Evolutionary conservation across 2,113 vertebrate species (phyloP).

Genomic region (Anolis carolinensis): DNA sequence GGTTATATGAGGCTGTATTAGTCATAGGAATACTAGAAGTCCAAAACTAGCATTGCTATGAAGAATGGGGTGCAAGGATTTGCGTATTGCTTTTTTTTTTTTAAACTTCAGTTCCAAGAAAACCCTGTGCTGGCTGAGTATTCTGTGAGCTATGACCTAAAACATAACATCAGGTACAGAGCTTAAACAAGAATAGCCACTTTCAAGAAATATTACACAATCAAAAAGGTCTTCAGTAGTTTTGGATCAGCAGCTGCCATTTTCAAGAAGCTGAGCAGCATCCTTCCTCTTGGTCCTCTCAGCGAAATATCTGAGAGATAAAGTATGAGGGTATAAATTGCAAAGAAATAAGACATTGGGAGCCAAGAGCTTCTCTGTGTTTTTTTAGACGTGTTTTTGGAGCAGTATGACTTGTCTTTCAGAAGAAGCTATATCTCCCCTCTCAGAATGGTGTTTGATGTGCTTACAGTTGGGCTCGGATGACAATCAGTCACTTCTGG

Average conservation of each 20-base stretch:
- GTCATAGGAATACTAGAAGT: background rate
- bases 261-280: background rate
- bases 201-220: background rate
- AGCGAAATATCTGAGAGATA: background rate
- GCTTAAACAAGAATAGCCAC: background rate
- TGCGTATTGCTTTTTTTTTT: background rate
- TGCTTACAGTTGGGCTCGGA: background rate
- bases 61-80: background rate
- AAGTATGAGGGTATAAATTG: no score
- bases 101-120: background rate
- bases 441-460: background rate
- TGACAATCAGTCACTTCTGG: background rate
- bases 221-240: background rate
- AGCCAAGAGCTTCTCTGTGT: no score
- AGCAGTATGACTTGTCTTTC: background rate
- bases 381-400: no score
- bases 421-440: no score
- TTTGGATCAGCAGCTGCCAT: background rate
- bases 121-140: no score
- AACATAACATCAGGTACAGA: no score
- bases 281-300: background rate
- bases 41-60: background rate
- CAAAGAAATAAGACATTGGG: no score
- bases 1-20: background rate
- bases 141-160: no score